Percentiles rank a stretch among this genome's conserved stretches.
Evolutionary conservation across 35 echinoderm and acorn worm genomes (phyloP).

Genomic region (Apostichopus californicus): DNA sequence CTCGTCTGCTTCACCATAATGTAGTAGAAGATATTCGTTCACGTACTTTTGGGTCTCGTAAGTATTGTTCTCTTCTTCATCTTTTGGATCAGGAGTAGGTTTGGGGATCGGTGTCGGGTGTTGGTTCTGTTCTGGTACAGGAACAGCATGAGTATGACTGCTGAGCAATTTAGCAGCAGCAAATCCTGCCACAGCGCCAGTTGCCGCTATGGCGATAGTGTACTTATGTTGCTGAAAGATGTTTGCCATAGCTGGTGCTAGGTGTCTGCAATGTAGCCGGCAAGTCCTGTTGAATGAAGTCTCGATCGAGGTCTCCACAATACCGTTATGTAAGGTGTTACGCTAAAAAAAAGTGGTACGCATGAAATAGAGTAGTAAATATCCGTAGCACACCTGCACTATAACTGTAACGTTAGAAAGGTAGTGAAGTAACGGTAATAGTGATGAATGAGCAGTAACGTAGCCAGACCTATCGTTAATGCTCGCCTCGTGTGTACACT

Average conservation of each 20-base stretch:
- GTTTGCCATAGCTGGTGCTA: constrained; percentile 24
- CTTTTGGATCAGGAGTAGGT: constrained; percentile 9
- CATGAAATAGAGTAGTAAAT: no score
- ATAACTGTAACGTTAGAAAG: no score
- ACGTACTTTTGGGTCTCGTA: constrained; percentile 91
- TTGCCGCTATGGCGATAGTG: constrained; percentile 33
- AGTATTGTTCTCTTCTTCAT: constrained; percentile 53
- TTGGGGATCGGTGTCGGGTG: constrained; percentile 29
- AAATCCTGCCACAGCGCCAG: constrained; percentile 38
- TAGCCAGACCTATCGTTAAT: no score
- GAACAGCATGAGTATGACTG: background rate
- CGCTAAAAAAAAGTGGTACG: no score
- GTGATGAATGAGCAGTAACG: no score
- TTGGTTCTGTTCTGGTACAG: constrained; percentile 1
- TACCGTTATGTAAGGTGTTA: no score
- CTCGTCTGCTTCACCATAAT: constrained; percentile 79
- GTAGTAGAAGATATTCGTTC: constrained; percentile 90
- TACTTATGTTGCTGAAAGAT: constrained; percentile 38
- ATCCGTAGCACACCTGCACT: no score
- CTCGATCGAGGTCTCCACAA: no score
- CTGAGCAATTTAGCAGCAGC: constrained; percentile 37
- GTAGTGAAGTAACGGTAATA: no score
- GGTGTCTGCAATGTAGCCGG: no score
- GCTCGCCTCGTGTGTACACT: no score
- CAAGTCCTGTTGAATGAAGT: no score